A percentile compares a stretch with the other conserved stretches of the same genome.
Evolutionary conservation across 2,888 invertebrate species (phyloP).

Genomic region (Melanchra persicariae): DNA sequence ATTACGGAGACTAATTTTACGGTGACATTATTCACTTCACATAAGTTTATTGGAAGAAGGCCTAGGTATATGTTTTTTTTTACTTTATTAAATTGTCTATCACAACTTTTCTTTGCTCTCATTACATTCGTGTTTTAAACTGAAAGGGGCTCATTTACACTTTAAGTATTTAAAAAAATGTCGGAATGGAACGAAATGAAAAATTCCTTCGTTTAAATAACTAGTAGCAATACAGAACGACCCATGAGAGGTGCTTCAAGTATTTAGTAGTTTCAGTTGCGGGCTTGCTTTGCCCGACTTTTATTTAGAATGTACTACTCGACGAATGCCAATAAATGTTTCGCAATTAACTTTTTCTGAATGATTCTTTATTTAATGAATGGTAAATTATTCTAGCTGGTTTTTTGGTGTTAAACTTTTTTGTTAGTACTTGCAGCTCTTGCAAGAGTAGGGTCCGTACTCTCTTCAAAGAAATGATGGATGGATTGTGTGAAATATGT

Average conservation of each 20-base stretch:
- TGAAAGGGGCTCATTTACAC: slow-evolving; percentile 65
- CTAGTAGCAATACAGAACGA: slow-evolving; percentile 43
- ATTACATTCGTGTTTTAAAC: slow-evolving; percentile 71
- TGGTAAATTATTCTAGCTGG: not conserved
- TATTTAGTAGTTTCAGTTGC: slow-evolving; percentile 47
- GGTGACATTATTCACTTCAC: too few species aligned
- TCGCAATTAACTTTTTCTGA: slow-evolving; percentile 14
- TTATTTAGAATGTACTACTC: slow-evolving; percentile 37
- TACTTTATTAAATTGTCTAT: too few species aligned
- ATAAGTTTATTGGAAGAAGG: too few species aligned
- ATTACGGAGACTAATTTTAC: too few species aligned
- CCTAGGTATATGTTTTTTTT: too few species aligned
- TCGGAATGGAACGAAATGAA: slow-evolving; percentile 71
- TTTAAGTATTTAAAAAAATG: slow-evolving; percentile 69
- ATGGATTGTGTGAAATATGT: not conserved
- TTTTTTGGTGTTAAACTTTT: not conserved
- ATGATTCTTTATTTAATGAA: slow-evolving; percentile 11
- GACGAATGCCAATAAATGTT: slow-evolving; percentile 28
- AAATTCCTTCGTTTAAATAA: slow-evolving; percentile 72
- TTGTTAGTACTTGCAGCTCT: not conserved
- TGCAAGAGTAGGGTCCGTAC: not conserved
- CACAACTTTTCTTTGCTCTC: slow-evolving; percentile 58
- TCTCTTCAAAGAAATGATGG: not conserved
- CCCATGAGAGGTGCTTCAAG: slow-evolving; percentile 42
- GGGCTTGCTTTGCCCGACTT: slow-evolving; percentile 35